Evolutionary conservation across 2,113 vertebrate genomes (phyloP), one percentile per base, ranked within the genome.

Genomic region (Oreochromis spilurus): DNA sequence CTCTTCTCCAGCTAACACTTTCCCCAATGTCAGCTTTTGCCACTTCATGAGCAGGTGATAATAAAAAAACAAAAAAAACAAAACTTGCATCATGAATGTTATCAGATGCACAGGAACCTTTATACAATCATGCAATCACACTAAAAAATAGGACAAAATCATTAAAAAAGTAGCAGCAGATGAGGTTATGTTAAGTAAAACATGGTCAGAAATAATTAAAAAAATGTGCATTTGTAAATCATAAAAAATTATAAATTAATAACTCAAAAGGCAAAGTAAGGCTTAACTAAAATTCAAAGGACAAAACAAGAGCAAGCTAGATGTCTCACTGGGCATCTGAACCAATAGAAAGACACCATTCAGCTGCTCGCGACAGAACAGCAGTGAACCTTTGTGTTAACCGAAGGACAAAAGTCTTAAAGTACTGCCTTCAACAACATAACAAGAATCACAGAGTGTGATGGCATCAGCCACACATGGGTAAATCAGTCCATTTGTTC

Each of bases 261-360:
- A 54, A 89, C 12, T 60, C 16, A 89, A 88, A 92, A 94, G 78
- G 81, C 88, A 93, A 94, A 93, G 36, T 92, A 94, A 91, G 92
- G 92, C 90, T 88, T 54, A 80, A 77, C 43, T 50, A 31, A 50
- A 77, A 50, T 77, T 77, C 70, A 48, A 75, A 75, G 6, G 45
- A 75, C 58, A 75, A 90, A 57, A 62, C 67, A 82, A 57, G 40
- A 75, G 77, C 11, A 81, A 90, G 86, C 86, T 78, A 83, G 84
- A 86, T 70, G 80, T 84, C 81, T 84, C 58, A 85, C 48, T 88
- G 78, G 86, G 82, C 88, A 84, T 75, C 50, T 85, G 82, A 88
- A 86, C 89, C 84, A 77, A 87, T 65, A 82, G 31, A 87, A 86
- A 90, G 70, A 65, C 79, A 75, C 60, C 24, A 79, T 86, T 82